Percentiles rank a stretch among this genome's conserved stretches.
phyloP scores from a whole-genome alignment of 2,888 invertebrate species.

The Athripsodes cinereus region DNA sequence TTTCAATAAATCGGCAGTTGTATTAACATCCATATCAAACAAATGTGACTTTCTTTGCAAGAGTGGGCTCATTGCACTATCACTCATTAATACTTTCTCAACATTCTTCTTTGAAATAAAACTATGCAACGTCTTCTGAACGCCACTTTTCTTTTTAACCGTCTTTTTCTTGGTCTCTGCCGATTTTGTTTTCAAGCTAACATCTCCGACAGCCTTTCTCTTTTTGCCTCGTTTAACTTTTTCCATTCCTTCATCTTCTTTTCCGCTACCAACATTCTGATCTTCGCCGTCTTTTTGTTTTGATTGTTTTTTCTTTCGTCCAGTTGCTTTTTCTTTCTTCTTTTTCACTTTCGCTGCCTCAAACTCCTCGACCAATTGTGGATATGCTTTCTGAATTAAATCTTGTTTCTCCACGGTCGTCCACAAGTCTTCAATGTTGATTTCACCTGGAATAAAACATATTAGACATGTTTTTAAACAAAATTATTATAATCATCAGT shows the following conservation, averaged over 20 bases:
- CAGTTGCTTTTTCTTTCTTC: conserved; percentile 14
- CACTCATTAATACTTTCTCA: background rate
- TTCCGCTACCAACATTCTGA: conserved; percentile 28
- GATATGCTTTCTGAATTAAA: conserved; percentile 56
- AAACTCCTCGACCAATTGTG: conserved; percentile 54
- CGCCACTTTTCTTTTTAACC: background rate
- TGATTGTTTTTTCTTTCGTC: conserved; percentile 31
- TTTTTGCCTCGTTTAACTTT: conserved; percentile 11
- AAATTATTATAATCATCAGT: too few species aligned
- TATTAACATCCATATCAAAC: conserved; percentile 7
- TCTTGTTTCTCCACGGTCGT: conserved; percentile 64
- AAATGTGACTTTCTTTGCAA: conserved; percentile 11
- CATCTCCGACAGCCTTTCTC: conserved; percentile 18
- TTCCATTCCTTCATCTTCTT: conserved; percentile 3
- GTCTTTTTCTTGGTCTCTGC: conserved; percentile 17
- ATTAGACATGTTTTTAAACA: too few species aligned
- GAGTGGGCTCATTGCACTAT: conserved; percentile 8
- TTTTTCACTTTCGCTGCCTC: conserved; percentile 51
- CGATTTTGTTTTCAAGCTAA: conserved; percentile 23
- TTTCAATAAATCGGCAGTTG: conserved; percentile 11
- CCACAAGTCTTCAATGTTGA: conserved; percentile 50
- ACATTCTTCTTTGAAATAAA: background rate
- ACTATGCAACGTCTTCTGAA: background rate
- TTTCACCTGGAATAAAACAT: conserved; percentile 34
- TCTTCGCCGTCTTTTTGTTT: conserved; percentile 35